Conservation (phyloP, 2,797 vertebrate genomes). For the Cryptoblepharus egeriae region DNA sequence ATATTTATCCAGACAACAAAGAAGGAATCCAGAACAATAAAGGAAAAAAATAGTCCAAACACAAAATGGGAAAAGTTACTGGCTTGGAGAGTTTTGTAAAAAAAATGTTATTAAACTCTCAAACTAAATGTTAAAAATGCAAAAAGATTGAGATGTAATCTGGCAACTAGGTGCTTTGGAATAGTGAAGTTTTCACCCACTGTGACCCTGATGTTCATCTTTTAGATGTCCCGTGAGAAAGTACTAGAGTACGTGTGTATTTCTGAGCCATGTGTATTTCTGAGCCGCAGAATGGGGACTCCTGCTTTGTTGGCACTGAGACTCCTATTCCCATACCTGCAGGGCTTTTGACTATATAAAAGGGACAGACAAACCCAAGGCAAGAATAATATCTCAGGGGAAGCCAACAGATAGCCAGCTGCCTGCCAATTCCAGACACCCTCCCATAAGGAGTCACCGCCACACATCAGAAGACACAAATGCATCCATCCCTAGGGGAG, state of each 20-base stretch:
- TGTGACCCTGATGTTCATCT: background rate
- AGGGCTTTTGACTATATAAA: background rate
- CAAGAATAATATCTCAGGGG: background rate
- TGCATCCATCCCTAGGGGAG: background rate
- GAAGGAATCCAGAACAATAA: background rate
- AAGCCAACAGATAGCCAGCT: background rate
- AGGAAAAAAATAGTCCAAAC: background rate
- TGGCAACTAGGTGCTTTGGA: background rate
- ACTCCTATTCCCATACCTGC: background rate
- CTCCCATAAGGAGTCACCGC: too few relatives aligned
- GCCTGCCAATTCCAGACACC: background rate
- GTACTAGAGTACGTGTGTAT: too few relatives aligned
- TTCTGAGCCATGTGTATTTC: too few relatives aligned
- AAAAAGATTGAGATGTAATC: background rate
- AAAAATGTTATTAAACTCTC: background rate
- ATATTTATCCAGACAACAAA: slow-evolving; percentile 20
- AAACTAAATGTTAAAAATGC: background rate
- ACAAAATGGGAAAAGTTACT: background rate
- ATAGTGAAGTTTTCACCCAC: background rate
- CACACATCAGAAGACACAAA: background rate
- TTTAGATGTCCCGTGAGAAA: background rate
- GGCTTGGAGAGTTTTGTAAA: background rate
- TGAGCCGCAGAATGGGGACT: background rate
- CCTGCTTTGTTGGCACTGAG: background rate
- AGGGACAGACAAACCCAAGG: background rate